Evolutionary conservation across 2,113 vertebrate species (phyloP), one percentile per base, ranked within the genome.

Genomic region (Alaudala cheleensis): DNA sequence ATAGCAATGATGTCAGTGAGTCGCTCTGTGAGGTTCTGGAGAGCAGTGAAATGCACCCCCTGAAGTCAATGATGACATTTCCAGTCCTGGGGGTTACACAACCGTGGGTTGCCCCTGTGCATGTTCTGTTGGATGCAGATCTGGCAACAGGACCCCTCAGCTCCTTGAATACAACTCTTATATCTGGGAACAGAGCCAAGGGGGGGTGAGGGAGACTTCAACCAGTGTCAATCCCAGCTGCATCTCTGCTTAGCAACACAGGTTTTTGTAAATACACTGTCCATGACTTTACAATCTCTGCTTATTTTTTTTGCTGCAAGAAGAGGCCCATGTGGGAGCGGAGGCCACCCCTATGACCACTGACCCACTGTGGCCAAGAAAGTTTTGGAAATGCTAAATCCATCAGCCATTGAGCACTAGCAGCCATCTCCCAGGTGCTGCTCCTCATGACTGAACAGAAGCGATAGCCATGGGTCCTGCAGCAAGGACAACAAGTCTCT

Each of bases 1-100:
- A 14, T 66, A 83, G 95, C 42, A 81, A 58, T 97, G 95, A 96
- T 94, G 94, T 96, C 93, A 96, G 64, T 47, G 71, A 91, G 39
- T 77, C 4, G 47, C 86, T 96, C 92, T 64, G 13, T 3, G 5
- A 89, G 90, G 74, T 93, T 96, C 91, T 96, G 88, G 91, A 96
- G 94, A 93, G 69, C 81, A 67, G 37, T 84, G 89, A 94, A 93
- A 95, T 73, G 80, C 54, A 74, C 84, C 82, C 80, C 90, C n/a
- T 85, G 80, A 95, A 96, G 86, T 91, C 57, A 90, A 0, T 82
- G 50, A 93, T 70, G 84, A 93, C 58, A 87, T 95, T 94, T 93
- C 66, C 49, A 84, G 65, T 79, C 84, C 87, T 72, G 61, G 44
- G 65, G 60, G 58, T 92, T 93, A 80, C 81, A 65, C 0, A 4